These are phyloP conservation scores for Agapornis canus DNA, from an alignment of 2,797 vertebrate species.

Conservation along the genomic window DNA sequence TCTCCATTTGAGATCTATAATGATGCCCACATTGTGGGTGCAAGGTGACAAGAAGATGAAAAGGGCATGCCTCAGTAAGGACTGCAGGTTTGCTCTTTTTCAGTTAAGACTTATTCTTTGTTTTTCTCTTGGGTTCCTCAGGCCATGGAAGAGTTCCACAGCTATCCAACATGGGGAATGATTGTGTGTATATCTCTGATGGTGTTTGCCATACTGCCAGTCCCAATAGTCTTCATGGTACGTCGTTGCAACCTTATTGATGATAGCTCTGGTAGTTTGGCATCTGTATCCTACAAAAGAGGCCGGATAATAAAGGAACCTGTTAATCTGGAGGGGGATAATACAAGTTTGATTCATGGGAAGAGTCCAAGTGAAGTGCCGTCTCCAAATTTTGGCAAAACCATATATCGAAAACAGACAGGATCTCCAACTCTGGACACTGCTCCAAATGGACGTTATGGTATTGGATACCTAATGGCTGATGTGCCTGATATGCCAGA, in stretches of 20 bases:
- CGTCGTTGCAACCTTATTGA: conserved; percentile 87
- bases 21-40: neutral
- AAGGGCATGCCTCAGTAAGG: neutral
- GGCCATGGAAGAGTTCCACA: conserved; percentile 84
- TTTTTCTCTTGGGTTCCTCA: conserved; percentile 40
- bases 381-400: conserved; percentile 89
- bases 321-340: conserved; percentile 83
- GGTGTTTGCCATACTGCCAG: conserved; percentile 87
- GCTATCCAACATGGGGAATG: conserved; percentile 89
- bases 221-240: conserved; percentile 87
- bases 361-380: conserved; percentile 89
- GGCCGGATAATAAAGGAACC: conserved; percentile 91
- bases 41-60: neutral
- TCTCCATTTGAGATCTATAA: neutral
- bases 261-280: conserved; percentile 80
- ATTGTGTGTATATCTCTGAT: conserved; percentile 88
- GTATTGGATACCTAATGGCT: conserved; percentile 93
- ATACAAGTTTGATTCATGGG: conserved; percentile 88
- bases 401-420: conserved; percentile 90
- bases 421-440: conserved; percentile 81
- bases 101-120: neutral
- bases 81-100: neutral
- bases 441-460: conserved; percentile 90
- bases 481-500: conserved; percentile 93
- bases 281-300: conserved; percentile 92